Percentiles rank a stretch among this genome's conserved stretches.
These are phyloP conservation scores for Platycnemis pennipes DNA, from an alignment of 2,888 invertebrate genomes.

Conservation along the genomic window DNA sequence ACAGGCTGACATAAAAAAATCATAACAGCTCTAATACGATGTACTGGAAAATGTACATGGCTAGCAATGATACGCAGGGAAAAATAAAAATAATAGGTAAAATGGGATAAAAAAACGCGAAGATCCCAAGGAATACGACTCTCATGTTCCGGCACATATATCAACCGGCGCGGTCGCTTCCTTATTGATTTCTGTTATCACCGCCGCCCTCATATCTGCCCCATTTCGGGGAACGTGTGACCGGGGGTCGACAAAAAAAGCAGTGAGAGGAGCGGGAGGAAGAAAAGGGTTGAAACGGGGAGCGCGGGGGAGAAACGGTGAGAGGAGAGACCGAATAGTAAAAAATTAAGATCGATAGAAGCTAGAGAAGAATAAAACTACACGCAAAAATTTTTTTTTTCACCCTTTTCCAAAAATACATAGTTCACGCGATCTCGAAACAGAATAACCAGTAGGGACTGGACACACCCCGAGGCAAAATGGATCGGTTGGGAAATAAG, in stretches of 20 bases:
- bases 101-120: not conserved
- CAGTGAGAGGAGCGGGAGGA: not conserved
- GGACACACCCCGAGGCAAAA: too few relatives aligned
- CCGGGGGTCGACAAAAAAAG: not conserved
- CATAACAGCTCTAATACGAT: not conserved
- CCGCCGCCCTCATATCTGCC: not conserved
- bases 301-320: not conserved
- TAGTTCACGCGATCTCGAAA: too few relatives aligned
- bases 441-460: too few relatives aligned
- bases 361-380: not conserved
- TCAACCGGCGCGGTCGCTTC: not conserved
- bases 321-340: not conserved
- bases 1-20: not conserved
- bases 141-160: not conserved
- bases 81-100: not conserved
- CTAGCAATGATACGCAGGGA: not conserved
- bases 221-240: not conserved
- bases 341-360: not conserved
- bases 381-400: not conserved
- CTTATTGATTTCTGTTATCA: constrained; percentile 23
- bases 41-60: not conserved
- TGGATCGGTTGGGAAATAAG: too few relatives aligned
- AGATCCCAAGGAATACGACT: not conserved
- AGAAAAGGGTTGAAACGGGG: not conserved
- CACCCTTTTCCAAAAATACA: too few relatives aligned